Evolutionary conservation across 2,797 vertebrate genomes (phyloP).

Genomic region (Lophotriccus pileatus): DNA sequence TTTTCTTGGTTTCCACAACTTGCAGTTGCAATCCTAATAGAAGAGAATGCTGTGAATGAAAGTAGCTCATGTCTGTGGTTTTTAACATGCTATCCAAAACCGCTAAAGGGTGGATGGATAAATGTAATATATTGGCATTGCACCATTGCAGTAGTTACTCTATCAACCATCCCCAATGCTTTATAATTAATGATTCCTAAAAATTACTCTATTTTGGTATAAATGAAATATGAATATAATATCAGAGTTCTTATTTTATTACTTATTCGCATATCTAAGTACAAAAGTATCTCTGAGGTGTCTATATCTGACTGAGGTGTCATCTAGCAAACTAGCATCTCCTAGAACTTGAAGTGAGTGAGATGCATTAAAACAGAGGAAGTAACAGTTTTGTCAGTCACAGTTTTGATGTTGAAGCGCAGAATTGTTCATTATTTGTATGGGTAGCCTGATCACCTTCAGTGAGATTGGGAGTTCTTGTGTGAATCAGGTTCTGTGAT

Average conservation of each 20-base stretch:
- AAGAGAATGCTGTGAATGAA: neutral
- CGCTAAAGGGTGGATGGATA: neutral
- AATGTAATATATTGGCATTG: neutral
- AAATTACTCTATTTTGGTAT: neutral
- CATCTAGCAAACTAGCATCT: neutral
- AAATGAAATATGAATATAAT: neutral
- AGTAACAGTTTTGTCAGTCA: neutral
- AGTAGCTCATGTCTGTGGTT: neutral
- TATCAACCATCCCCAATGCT: neutral
- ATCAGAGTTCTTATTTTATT: neutral
- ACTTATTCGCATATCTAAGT: neutral
- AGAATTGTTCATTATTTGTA: neutral
- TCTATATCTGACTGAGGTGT: neutral
- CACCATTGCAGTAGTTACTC: neutral
- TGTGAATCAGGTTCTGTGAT: neutral
- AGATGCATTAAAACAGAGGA: neutral
- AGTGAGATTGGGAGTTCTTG: neutral
- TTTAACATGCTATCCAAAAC: neutral
- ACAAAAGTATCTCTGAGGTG: neutral
- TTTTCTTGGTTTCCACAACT: neutral
- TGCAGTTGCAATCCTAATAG: neutral
- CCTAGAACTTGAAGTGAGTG: neutral
- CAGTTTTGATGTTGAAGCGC: neutral
- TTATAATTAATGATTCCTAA: neutral
- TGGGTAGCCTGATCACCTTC: neutral